Percentiles rank a stretch among this genome's conserved stretches.
Conservation (phyloP, 1,140 invertebrate genomes). For the Lepidostoma basale region DNA sequence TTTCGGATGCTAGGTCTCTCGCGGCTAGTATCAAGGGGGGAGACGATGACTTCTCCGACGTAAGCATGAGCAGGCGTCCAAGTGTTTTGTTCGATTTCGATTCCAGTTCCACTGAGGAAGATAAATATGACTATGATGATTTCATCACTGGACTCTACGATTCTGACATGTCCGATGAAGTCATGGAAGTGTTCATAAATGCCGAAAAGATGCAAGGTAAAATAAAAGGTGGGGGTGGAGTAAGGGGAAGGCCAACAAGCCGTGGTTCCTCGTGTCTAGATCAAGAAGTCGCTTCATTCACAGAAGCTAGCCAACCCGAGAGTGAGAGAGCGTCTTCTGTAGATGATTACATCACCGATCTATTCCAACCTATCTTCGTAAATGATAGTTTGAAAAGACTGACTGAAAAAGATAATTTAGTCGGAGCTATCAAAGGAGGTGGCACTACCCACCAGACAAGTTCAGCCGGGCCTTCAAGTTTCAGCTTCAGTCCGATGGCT, state of each 20-base stretch:
- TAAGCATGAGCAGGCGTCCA: constrained; percentile 27
- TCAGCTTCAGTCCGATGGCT: constrained; percentile 65
- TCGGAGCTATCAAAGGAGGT: constrained; percentile 74
- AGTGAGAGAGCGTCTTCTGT: constrained; percentile 56
- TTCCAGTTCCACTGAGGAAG: constrained; percentile 9
- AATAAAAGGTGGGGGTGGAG: constrained; percentile 65
- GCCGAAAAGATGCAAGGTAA: constrained; percentile 46
- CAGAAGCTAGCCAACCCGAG: constrained; percentile 43
- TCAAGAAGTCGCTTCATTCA: constrained; percentile 57
- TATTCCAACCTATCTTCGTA: constrained; percentile 68
- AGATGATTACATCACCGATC: constrained; percentile 70
- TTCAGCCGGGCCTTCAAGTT: constrained; percentile 61
- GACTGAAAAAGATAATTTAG: constrained; percentile 66
- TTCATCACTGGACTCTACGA: constrained; percentile 40
- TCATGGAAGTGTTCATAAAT: constrained; percentile 50
- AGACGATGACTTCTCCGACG: constrained; percentile 45
- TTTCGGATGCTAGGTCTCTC: constrained; percentile 89
- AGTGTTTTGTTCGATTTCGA: constrained; percentile 36
- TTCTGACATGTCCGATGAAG: constrained; percentile 47
- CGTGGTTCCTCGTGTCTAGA: constrained; percentile 49
- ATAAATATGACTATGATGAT: constrained; percentile 32
- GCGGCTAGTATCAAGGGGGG: constrained; percentile 94
- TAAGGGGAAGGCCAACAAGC: constrained; percentile 52
- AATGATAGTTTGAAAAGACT: constrained; percentile 67
- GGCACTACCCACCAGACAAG: constrained; percentile 76